These are phyloP conservation scores for Rhopalosiphum nymphaeae DNA, from an alignment of 2,888 invertebrate species.

Conservation along the genomic window DNA sequence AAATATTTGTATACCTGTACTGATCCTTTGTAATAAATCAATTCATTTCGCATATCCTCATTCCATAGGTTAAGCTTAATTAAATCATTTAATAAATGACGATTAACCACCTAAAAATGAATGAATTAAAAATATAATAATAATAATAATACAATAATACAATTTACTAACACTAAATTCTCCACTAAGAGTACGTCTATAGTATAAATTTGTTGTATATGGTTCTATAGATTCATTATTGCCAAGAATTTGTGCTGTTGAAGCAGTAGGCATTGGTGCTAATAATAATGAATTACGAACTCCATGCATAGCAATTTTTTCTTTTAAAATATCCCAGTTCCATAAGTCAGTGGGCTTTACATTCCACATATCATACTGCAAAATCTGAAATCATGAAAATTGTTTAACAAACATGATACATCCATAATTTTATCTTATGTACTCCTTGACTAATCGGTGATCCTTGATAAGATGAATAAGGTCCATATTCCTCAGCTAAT, in stretches of 20 bases:
- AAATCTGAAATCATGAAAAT: conserved; percentile 73
- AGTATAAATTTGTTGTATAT: conserved; percentile 97
- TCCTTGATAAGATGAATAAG: conserved; percentile 92
- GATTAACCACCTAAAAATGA: conserved; percentile 85
- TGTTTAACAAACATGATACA: background rate
- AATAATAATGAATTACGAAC: conserved; percentile 92
- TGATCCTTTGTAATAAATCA: conserved; percentile 93
- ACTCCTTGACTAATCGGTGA: conserved; percentile 91
- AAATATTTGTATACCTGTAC: conserved; percentile 74
- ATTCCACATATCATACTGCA: conserved; percentile 99
- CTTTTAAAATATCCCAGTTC: conserved; percentile 89
- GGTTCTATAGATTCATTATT: conserved; percentile 99
- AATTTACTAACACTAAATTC: conserved; percentile 76
- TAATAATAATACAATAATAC: background rate
- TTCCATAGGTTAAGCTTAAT: conserved; percentile 93
- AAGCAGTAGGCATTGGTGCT: conserved; percentile 99
- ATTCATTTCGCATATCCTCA: conserved; percentile 93
- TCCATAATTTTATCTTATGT: background rate
- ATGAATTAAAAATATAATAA: background rate
- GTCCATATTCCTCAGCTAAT: conserved; percentile 84
- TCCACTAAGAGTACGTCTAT: conserved; percentile 89
- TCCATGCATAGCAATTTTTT: conserved; percentile 88
- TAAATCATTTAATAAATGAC: conserved; percentile 92
- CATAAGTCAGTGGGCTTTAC: conserved; percentile 88
- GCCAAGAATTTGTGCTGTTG: conserved; percentile 98